Percentiles rank a stretch among this genome's conserved stretches.
phyloP scores from a whole-genome alignment of 2,797 vertebrate species.

The Chaunax sp. region DNA sequence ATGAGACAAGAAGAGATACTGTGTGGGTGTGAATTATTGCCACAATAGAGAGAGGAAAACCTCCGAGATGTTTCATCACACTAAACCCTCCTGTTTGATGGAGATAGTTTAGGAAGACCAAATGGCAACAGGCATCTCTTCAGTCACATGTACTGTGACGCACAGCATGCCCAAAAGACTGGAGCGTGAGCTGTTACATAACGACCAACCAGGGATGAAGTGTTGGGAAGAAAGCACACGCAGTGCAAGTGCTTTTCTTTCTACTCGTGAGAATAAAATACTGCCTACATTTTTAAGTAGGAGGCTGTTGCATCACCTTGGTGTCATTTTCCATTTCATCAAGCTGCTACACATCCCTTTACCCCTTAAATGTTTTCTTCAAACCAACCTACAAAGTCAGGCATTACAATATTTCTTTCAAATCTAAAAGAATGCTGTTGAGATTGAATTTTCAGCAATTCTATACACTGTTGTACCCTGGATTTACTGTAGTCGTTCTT shows the following conservation, averaged over 20 bases:
- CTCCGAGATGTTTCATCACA: slow-evolving; percentile 52
- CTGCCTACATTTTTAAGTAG: neutral
- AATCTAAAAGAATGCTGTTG: neutral
- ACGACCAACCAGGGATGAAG: slow-evolving; percentile 54
- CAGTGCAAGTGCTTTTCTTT: slow-evolving; percentile 12
- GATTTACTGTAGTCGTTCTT: slow-evolving; percentile 16
- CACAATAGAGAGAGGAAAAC: slow-evolving; percentile 9
- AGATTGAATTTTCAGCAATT: slow-evolving; percentile 11
- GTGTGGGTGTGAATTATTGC: neutral
- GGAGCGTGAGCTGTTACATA: slow-evolving; percentile 67
- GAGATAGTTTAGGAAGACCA: slow-evolving; percentile 36
- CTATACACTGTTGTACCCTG: slow-evolving; percentile 4
- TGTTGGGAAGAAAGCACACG: slow-evolving; percentile 54
- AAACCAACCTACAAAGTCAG: neutral
- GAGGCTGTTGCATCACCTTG: neutral
- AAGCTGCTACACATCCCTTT: neutral
- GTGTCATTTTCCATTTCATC: neutral
- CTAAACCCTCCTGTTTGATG: slow-evolving; percentile 36
- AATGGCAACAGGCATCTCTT: slow-evolving; percentile 61
- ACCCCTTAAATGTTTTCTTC: neutral
- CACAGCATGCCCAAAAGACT: slow-evolving; percentile 39
- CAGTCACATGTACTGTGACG: slow-evolving; percentile 57
- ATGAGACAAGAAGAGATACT: neutral
- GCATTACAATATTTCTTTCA: neutral
- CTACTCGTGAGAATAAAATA: neutral